Evolutionary conservation across 2,797 vertebrate genomes (phyloP), one percentile per base, ranked within the genome.

Genomic region (Molossus molossus): DNA sequence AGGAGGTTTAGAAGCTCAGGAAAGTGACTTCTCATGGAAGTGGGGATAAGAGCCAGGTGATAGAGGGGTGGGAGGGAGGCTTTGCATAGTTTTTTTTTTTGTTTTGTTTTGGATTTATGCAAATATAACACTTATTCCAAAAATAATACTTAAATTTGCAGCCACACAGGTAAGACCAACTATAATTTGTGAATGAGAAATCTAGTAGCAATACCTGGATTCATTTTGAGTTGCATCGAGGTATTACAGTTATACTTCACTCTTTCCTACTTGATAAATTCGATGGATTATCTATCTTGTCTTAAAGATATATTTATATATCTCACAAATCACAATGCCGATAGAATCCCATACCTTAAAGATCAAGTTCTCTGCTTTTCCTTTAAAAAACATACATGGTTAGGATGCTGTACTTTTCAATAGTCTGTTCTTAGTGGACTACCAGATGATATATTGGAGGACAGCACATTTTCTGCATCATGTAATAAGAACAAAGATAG

Each of bases 141-240:
- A 87, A 77, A 67, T 65, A 83, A 50, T 45, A 73, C n/a, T 91
- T 87, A 79, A 90, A 67, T 79, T 84, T 84, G 15, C 13, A 76
- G 48, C 57, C n/a, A 65, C 29, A 73, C 60, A 84, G 65, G 29
- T 48, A 75, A 88, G n/a, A 60, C 21, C 9, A n/a, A 53, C 5
- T 29, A 11, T 33, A 82, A 77, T 76, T 77, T 93, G 48, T 82
- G n/a, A 83, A 33, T 18, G 50, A 72, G n/a, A 90, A 96, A 73
- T 57, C 25, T 65, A 76, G 8, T 25, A 84, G 40, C 40, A 55
- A 40, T 75, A 73, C 15, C 57, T 87, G 57, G 4, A 87, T 11
- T 40, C 9, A 80, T 75, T 83, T 64, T 75, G 21, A 75, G 14
- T 85, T 95, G 58, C 55, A 25, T 11, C 12, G 64, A 64, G 48